Evolutionary conservation across 2,797 vertebrate genomes (phyloP).

Genomic region (Gouania willdenowi): DNA sequence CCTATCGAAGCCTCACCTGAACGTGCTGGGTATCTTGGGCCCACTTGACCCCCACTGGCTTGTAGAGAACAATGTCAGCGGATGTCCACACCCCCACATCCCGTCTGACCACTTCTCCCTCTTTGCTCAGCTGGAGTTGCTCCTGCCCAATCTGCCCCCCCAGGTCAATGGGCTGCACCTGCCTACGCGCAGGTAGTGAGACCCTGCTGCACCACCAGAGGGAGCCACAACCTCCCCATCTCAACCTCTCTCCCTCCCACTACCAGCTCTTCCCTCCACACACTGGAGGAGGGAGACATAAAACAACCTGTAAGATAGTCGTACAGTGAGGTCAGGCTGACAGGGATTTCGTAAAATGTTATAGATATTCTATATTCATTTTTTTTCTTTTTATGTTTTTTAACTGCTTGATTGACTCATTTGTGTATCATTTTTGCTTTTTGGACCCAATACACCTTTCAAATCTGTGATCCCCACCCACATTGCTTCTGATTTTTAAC

Average conservation of each 20-base stretch:
- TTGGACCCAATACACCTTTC: slow-evolving; percentile 52
- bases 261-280: slow-evolving; percentile 67
- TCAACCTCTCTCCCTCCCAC: slow-evolving; percentile 48
- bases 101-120: slow-evolving; percentile 99
- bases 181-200: slow-evolving; percentile 96
- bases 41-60: slow-evolving; percentile 97
- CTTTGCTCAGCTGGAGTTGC: slow-evolving; percentile 96
- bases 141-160: slow-evolving; percentile 90
- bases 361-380: slow-evolving; percentile 77
- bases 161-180: slow-evolving; percentile 94
- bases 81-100: slow-evolving; percentile 96
- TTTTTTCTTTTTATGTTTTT: slow-evolving; percentile 62
- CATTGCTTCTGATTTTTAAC: slow-evolving; percentile 43
- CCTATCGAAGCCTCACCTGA: slow-evolving; percentile 97
- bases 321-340: slow-evolving; percentile 89
- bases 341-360: slow-evolving; percentile 83
- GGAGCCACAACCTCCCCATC: slow-evolving; percentile 47
- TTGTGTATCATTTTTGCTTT: slow-evolving; percentile 70
- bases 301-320: slow-evolving; percentile 83
- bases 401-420: slow-evolving; percentile 76
- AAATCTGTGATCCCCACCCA: slow-evolving; percentile 17
- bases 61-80: slow-evolving; percentile 94
- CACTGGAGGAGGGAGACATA: slow-evolving; percentile 60
- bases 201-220: slow-evolving; percentile 59
- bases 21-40: slow-evolving; percentile 93